Evolutionary conservation across 1,140 invertebrate genomes (phyloP).

Genomic region (Danaus plexippus): DNA sequence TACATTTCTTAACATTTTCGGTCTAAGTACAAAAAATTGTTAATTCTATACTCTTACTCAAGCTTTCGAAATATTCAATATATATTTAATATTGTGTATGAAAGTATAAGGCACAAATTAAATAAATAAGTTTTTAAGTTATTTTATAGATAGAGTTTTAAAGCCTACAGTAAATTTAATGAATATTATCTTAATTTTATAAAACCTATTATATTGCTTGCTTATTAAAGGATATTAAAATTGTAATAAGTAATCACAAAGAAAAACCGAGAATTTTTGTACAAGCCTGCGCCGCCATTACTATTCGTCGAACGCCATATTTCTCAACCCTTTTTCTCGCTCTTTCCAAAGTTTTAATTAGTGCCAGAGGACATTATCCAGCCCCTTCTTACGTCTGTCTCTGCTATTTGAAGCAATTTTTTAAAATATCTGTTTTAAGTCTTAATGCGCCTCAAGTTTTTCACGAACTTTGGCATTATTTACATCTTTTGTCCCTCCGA

Average conservation of each 20-base stretch:
- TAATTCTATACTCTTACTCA: no score
- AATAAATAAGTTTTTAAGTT: no score
- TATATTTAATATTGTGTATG: no score
- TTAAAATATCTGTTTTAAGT: slow-evolving; percentile 42
- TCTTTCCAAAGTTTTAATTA: slow-evolving; percentile 68
- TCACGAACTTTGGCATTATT: slow-evolving; percentile 22
- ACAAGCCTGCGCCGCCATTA: slow-evolving; percentile 54
- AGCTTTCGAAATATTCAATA: no score
- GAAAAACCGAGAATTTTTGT: slow-evolving; percentile 57
- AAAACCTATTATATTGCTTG: no score
- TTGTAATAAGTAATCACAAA: slow-evolving; percentile 45
- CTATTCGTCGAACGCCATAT: slow-evolving; percentile 62
- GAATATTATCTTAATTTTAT: no score
- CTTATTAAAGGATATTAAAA: slow-evolving; percentile 33
- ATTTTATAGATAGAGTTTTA: no score
- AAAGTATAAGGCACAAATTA: no score
- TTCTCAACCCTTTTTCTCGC: slow-evolving; percentile 66
- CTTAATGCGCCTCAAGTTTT: slow-evolving; percentile 34
- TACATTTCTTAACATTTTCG: neutral
- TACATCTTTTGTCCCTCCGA: slow-evolving; percentile 8
- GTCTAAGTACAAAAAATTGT: no score
- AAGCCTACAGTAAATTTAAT: no score
- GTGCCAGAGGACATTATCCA: slow-evolving; percentile 68
- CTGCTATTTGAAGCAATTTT: slow-evolving; percentile 25
- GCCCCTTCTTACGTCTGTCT: slow-evolving; percentile 48